Percentiles rank a stretch among this genome's conserved stretches.
phyloP scores from a whole-genome alignment of 2,113 vertebrate genomes.

The Hippocampus zosterae region DNA sequence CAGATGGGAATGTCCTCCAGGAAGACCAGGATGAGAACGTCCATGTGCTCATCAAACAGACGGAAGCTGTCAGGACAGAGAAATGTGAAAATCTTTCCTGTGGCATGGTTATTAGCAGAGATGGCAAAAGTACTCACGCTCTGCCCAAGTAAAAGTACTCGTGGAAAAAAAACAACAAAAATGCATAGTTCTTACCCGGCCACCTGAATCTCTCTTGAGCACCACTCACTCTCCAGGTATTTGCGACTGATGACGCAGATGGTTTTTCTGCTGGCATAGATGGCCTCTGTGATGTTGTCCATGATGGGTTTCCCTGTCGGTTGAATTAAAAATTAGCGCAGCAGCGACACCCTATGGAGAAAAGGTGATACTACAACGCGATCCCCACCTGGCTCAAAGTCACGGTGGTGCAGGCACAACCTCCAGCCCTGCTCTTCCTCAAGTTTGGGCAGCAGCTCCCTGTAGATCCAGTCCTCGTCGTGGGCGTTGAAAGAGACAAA shows the following conservation, averaged over 20 bases:
- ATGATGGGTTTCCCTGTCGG: constrained; percentile 65
- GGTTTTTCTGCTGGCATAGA: constrained; percentile 74
- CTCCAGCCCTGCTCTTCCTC: constrained; percentile 71
- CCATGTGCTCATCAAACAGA: constrained; percentile 72
- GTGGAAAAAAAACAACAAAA: too few species aligned
- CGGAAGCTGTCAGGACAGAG: constrained; percentile 54
- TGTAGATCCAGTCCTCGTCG: constrained; percentile 71
- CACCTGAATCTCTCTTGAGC: constrained; percentile 74
- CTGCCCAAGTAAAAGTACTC: too few species aligned
- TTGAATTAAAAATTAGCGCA: neutral
- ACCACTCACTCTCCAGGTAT: constrained; percentile 75
- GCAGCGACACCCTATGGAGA: constrained; percentile 22
- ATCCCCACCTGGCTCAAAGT: constrained; percentile 70
- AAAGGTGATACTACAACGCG: neutral
- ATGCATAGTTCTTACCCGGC: constrained; percentile 52
- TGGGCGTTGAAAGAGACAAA: constrained; percentile 73
- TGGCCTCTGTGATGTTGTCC: constrained; percentile 74
- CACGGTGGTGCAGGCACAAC: constrained; percentile 75
- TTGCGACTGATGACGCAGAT: constrained; percentile 72
- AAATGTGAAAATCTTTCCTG: too few species aligned
- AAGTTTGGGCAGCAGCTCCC: constrained; percentile 65
- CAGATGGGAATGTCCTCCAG: constrained; percentile 68
- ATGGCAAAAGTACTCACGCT: neutral
- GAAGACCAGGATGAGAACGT: constrained; percentile 73
- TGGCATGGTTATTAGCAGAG: neutral